A percentile compares a stretch with the other conserved stretches of the same genome.
phyloP scores from a whole-genome alignment of 2,888 invertebrate genomes.

The Leucozona laternaria region DNA sequence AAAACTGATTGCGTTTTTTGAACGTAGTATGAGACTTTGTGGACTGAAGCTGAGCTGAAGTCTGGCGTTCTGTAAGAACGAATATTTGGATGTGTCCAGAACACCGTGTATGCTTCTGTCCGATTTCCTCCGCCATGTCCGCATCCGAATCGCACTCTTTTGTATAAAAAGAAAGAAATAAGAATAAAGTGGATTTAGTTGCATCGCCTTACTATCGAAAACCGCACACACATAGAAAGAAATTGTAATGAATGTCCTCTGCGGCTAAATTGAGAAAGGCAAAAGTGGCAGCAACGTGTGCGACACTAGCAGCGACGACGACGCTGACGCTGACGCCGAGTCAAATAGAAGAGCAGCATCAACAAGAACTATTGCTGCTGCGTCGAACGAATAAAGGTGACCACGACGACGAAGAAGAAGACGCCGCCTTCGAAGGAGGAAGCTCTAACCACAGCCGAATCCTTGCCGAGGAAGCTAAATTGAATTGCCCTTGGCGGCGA shows the following conservation, averaged over 20 bases:
- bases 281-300: slow-evolving; percentile 69
- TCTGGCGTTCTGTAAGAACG: slow-evolving; percentile 27
- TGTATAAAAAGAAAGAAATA: slow-evolving; percentile 36
- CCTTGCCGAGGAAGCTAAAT: slow-evolving; percentile 61
- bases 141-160: slow-evolving; percentile 25
- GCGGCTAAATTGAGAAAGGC: slow-evolving; percentile 62
- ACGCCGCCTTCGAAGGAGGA: slow-evolving; percentile 48
- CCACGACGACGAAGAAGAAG: slow-evolving; percentile 53
- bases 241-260: slow-evolving; percentile 72
- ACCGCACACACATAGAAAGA: slow-evolving; percentile 49
- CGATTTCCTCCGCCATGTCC: slow-evolving; percentile 34
- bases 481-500: slow-evolving; percentile 73
- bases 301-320: slow-evolving; percentile 44
- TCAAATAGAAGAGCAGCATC: slow-evolving; percentile 64
- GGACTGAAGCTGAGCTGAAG: slow-evolving; percentile 25
- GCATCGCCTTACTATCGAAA: slow-evolving; percentile 64
- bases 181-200: slow-evolving; percentile 63
- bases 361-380: slow-evolving; percentile 50
- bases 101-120: slow-evolving; percentile 44
- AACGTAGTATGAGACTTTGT: slow-evolving; percentile 59
- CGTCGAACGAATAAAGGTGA: slow-evolving; percentile 43
- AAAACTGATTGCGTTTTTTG: slow-evolving; percentile 56
- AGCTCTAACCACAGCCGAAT: slow-evolving; percentile 52
- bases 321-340: slow-evolving; percentile 51
- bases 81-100: slow-evolving; percentile 40